Evolutionary conservation across 1,140 invertebrate species (phyloP), one percentile per base, ranked within the genome.

Genomic region (honey bee (Apis mellifera)): DNA sequence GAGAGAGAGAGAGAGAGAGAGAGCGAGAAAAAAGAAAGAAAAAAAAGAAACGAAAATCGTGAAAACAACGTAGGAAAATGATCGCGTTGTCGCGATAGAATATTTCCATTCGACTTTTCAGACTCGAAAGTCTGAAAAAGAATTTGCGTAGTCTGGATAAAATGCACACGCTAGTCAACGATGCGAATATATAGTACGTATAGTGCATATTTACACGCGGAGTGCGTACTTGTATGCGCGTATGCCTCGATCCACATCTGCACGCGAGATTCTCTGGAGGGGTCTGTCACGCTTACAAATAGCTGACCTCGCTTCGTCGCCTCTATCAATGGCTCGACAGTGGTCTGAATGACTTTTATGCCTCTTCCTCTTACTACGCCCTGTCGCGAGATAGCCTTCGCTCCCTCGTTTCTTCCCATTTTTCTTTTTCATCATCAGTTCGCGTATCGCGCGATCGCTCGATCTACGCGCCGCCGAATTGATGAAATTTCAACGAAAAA

Each of bases 231-330:
- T 48, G 64, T 5, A 79, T 83, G 87, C 82, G 89, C 84, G 75
- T 79, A 78, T 83, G 85, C 75, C 77, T 78, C 85, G 65, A 57
- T 82, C 83, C 84, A 82, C 87, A 83, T 89, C 84, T 75, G 81
- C 79, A 82, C 78, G 85, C 85, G 86, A 91, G 89, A 93, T 93
- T 93, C 92, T 90, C 90, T 89, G 90, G 89, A 93, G 92, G 90
- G 89, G 90, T 93, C 92, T 92, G 92, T 94, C 92, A 93, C 92
- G 92, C 92, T 90, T 94, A 93, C 93, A 93, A 94, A 94, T 94
- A 94, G 92, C 92, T 93, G 93, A 94, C 92, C 93, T 94, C 93
- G 93, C 91, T 91, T 91, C 90, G 91, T 92, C 91, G 92, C 89
- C 90, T 92, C 92, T 93, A 93, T 94, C 93, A 93, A 93, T 93